phyloP scores from a whole-genome alignment of 2,797 vertebrate species.

The Sebastes taczanowskii region DNA sequence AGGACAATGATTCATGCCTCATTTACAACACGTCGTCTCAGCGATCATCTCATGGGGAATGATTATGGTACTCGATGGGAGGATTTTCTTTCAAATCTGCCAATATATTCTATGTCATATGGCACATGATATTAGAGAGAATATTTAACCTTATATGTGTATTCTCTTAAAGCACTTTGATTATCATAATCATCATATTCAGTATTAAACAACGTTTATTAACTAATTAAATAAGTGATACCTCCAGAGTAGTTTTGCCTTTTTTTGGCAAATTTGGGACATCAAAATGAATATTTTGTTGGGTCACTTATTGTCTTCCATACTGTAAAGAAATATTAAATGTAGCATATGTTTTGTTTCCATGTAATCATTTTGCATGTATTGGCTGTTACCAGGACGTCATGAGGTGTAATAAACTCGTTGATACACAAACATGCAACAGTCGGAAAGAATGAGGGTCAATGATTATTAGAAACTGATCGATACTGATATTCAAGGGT shows the following conservation, averaged over 20 bases:
- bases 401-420: constrained; percentile 73
- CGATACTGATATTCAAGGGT: neutral
- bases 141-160: constrained; percentile 35
- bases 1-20: constrained; percentile 57
- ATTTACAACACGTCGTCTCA: constrained; percentile 31
- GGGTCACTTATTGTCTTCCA: neutral
- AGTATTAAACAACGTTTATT: constrained; percentile 24
- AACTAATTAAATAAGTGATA: neutral
- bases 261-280: neutral
- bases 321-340: constrained; percentile 21
- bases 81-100: neutral
- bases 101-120: constrained; percentile 1
- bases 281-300: neutral
- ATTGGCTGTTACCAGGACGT: constrained; percentile 39
- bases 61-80: constrained; percentile 81
- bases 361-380: constrained; percentile 54
- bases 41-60: constrained; percentile 35
- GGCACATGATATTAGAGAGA: constrained; percentile 9
- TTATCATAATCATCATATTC: constrained; percentile 25
- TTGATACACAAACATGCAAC: constrained; percentile 31
- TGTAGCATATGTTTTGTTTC: constrained; percentile 35
- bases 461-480: neutral
- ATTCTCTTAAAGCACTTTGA: constrained; percentile 65
- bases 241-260: neutral
- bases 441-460: neutral